Percentiles rank a stretch among this genome's conserved stretches.
phyloP scores from a whole-genome alignment of 2,888 invertebrate genomes.

The Leptopterna dolabrata region DNA sequence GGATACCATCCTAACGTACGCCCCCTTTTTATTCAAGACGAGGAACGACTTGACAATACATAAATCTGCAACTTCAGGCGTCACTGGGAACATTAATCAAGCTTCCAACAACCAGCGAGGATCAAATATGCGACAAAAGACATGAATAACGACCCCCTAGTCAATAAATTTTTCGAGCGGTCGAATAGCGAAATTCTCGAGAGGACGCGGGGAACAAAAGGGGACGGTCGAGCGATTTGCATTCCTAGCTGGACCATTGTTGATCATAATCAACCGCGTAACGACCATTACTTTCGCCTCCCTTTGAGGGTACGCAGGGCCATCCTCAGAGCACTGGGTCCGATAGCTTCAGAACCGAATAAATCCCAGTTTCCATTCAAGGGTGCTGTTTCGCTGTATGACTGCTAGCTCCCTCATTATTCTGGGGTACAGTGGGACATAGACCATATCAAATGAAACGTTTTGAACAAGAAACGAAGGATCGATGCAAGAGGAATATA shows the following conservation, averaged over 20 bases:
- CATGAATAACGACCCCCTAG: neutral
- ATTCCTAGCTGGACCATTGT: neutral
- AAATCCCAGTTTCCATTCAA: neutral
- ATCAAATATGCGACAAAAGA: neutral
- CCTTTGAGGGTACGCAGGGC: neutral
- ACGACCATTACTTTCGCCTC: neutral
- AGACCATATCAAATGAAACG: no score
- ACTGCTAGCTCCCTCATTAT: neutral
- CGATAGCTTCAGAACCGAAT: neutral
- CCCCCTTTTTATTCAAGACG: no score
- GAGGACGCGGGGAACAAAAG: neutral
- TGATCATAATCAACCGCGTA: conserved; percentile 11
- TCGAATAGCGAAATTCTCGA: neutral
- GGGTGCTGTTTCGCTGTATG: neutral
- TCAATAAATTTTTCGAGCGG: neutral
- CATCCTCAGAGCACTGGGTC: neutral
- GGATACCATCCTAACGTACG: no score
- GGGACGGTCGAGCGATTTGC: neutral
- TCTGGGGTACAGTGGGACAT: neutral
- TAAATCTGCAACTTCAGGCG: no score
- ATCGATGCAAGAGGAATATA: no score
- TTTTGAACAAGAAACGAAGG: no score
- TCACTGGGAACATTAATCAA: neutral
- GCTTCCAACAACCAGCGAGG: neutral
- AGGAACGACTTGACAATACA: no score